Base-by-base conservation (phyloP, 2,888 invertebrate genomes). In the Monoplex corrugatus region DNA sequence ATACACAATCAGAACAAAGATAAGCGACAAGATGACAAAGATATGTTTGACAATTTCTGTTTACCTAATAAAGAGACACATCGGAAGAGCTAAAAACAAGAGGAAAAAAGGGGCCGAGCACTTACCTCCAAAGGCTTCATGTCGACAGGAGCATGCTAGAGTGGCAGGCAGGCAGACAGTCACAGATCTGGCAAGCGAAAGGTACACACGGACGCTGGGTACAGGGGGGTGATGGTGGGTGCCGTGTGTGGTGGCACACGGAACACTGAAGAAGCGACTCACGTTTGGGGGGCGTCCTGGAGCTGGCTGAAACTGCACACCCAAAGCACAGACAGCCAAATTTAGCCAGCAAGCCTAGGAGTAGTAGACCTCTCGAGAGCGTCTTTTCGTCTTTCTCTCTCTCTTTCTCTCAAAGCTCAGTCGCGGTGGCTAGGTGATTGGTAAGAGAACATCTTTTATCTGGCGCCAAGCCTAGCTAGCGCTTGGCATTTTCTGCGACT, bases 61-160 rank as follows among this genome's bases (percentile, higher is more conserved):
- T 19, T n/a, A 35, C n/a, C 32, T n/a, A 10, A 75, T 28, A 28
- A 35, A 10, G n/a, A 28, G 28, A 82, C 44, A 50, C 63, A 88
- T 44, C 72, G 75, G 68, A 78, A 57, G 45, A 86, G 16, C 38
- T 13, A 40, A 32, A 68, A 44, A 75, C 44, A 68, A 83, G 68
- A 63, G 87, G 40, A 45, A 80, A 63, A 78, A 87, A 87, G 68
- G 44, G 19, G 87, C 87, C 43, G 80, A 38, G 86, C 43, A 89
- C 90, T 90, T 91, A 92, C 92, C 92, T 92, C 92, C 75, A 92
- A 89, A 82, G 92, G 92, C 89, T 92, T 92, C 92, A 92, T 92
- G 87, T 80, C 88, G 89, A 88, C 89, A 89, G 87, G 75, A 83
- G 89, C 91, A 90, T 87, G 80, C 91, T 28, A 10, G 68, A 68